These are phyloP conservation scores for Erebia aethiops DNA, from an alignment of 2,888 invertebrate genomes.

Conservation along the genomic window DNA sequence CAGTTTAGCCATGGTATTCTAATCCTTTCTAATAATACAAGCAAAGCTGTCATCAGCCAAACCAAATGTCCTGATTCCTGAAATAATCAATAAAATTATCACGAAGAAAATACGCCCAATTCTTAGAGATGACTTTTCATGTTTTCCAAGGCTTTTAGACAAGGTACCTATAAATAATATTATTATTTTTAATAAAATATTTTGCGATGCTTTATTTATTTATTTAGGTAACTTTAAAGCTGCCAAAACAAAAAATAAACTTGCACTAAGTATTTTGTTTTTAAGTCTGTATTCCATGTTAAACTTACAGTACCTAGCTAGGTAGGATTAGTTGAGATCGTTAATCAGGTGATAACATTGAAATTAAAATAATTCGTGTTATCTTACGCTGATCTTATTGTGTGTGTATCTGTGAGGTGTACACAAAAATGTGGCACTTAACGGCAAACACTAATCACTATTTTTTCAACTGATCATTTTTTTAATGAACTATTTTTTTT, in stretches of 20 bases:
- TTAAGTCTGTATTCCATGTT: too few relatives aligned
- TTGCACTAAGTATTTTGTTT: too few relatives aligned
- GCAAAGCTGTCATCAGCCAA: neutral
- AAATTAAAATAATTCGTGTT: conserved; percentile 28
- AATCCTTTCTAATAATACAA: conserved; percentile 13
- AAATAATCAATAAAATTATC: neutral
- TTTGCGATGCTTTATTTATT: too few relatives aligned
- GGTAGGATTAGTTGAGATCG: too few relatives aligned
- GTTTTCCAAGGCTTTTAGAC: too few relatives aligned
- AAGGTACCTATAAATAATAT: too few relatives aligned
- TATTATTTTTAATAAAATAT: too few relatives aligned
- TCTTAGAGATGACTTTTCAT: too few relatives aligned
- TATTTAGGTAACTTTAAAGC: too few relatives aligned
- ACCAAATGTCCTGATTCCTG: neutral
- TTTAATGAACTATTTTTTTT: conserved; percentile 34
- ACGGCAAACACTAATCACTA: conserved; percentile 52
- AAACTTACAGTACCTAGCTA: too few relatives aligned
- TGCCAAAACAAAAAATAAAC: too few relatives aligned
- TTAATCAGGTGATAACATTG: neutral
- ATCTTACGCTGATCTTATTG: conserved; percentile 43
- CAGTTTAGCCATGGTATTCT: conserved; percentile 10
- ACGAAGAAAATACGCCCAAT: neutral
- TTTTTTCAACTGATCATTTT: conserved; percentile 48
- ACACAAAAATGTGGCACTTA: conserved; percentile 58
- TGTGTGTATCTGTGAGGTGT: conserved; percentile 43